These are phyloP conservation scores for Muntiacus reevesi DNA, from an alignment of 2,113 vertebrate genomes.

Conservation along the genomic window DNA sequence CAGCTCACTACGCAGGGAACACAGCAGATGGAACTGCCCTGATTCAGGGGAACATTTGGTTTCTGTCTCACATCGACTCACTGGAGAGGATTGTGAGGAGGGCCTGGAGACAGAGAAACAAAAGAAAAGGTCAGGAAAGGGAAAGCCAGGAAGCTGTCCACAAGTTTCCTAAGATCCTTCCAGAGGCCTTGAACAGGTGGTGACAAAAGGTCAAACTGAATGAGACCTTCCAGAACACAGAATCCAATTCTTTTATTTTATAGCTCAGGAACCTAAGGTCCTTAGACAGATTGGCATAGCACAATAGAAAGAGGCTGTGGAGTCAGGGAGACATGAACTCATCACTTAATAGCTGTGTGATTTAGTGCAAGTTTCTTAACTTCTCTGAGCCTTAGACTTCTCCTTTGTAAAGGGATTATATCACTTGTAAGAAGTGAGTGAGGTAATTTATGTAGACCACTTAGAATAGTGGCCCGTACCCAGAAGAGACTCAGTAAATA, in stretches of 20 bases:
- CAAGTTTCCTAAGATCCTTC: constrained; percentile 24
- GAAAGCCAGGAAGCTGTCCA: neutral
- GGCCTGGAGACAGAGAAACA: neutral
- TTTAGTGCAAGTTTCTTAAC: neutral
- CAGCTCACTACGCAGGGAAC: constrained; percentile 22
- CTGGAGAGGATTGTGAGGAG: neutral
- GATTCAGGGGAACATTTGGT: constrained; percentile 39
- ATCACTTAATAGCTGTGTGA: neutral
- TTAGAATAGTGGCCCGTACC: neutral
- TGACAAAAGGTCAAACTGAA: neutral
- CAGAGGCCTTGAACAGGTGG: neutral
- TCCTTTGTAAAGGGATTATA: neutral
- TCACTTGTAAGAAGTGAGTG: neutral
- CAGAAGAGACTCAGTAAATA: neutral
- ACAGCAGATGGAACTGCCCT: constrained; percentile 40
- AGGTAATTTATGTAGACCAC: neutral
- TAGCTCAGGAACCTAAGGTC: neutral
- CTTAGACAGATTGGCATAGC: neutral
- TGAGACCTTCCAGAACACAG: neutral
- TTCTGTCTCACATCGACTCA: neutral
- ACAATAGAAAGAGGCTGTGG: neutral
- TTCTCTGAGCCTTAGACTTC: neutral
- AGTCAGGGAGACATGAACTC: neutral
- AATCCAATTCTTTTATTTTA: neutral
- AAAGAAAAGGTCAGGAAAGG: neutral